Evolutionary conservation across 1,140 invertebrate species (phyloP).

Genomic region (Araneus ventricosus): DNA sequence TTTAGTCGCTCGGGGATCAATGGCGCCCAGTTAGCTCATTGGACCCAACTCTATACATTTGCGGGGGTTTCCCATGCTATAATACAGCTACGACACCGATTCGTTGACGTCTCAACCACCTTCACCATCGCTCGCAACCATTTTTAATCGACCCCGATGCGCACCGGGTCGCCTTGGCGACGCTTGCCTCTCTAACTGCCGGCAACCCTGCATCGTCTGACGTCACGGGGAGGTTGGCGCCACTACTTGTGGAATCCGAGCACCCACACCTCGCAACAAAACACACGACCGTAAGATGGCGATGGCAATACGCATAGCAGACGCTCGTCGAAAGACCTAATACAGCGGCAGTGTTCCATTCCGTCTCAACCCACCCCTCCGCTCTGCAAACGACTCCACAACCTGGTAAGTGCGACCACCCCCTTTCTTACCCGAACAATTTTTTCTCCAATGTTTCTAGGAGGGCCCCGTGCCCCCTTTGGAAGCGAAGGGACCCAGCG

Average conservation of each 20-base stretch:
- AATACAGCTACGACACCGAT: no score
- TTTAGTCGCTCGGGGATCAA: no score
- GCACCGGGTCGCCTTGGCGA: neutral
- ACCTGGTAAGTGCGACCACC: neutral
- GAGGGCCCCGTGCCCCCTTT: neutral
- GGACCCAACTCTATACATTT: no score
- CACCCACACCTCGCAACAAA: constrained; percentile 19
- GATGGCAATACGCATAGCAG: neutral
- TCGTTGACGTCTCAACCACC: no score
- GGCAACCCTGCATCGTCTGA: neutral
- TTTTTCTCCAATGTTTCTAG: neutral
- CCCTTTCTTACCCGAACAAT: neutral
- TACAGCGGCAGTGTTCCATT: neutral
- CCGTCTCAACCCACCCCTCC: constrained; percentile 1
- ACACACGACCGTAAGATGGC: constrained; percentile 32
- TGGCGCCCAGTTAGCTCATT: no score
- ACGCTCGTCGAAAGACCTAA: neutral
- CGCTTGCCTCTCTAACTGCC: neutral
- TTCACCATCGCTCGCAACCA: neutral
- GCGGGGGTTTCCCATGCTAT: no score
- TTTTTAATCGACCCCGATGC: neutral
- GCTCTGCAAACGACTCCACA: neutral
- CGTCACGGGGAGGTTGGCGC: neutral
- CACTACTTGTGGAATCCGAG: constrained; percentile 23
- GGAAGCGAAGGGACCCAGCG: neutral